Evolutionary conservation across 2,797 vertebrate species (phyloP).

Genomic region (Decapterus maruadsi): DNA sequence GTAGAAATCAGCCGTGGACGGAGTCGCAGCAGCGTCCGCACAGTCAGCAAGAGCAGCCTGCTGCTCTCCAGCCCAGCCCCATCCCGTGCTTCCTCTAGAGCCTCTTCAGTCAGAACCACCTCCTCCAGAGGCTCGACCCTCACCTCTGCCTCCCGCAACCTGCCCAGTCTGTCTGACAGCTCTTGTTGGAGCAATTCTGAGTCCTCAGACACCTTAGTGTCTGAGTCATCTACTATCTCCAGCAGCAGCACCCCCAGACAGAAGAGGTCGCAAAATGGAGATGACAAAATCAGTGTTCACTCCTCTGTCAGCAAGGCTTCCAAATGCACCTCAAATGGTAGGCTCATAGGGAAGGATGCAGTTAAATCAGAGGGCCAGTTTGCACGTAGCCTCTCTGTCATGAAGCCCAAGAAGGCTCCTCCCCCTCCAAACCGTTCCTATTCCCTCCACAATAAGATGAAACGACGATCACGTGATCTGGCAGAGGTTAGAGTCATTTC

Average conservation of each 20-base stretch:
- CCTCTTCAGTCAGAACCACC: constrained; percentile 85
- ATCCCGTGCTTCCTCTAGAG: constrained; percentile 87
- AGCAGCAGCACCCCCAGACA: constrained; percentile 82
- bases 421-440: constrained; percentile 90
- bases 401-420: constrained; percentile 90
- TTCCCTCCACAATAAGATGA: constrained; percentile 88
- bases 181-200: constrained; percentile 92
- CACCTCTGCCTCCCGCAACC: constrained; percentile 71
- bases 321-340: constrained; percentile 64
- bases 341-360: constrained; percentile 47
- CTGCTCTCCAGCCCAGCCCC: constrained; percentile 91
- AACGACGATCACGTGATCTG: constrained; percentile 76
- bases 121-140: constrained; percentile 88
- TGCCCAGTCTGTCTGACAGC: constrained; percentile 68
- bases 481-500: constrained; percentile 51
- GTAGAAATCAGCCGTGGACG: constrained; percentile 91
- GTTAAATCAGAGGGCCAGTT: constrained; percentile 78
- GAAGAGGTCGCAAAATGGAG: constrained; percentile 36
- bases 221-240: constrained; percentile 95
- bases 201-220: constrained; percentile 96
- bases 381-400: constrained; percentile 90
- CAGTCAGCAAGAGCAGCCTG: constrained; percentile 91
- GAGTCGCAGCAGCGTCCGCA: constrained; percentile 92
- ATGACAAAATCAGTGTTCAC: constrained; percentile 72
- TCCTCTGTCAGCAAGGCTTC: constrained; percentile 63